phyloP scores from a whole-genome alignment of 2,797 vertebrate species.

The Oryzias dopingdopingensis region DNA sequence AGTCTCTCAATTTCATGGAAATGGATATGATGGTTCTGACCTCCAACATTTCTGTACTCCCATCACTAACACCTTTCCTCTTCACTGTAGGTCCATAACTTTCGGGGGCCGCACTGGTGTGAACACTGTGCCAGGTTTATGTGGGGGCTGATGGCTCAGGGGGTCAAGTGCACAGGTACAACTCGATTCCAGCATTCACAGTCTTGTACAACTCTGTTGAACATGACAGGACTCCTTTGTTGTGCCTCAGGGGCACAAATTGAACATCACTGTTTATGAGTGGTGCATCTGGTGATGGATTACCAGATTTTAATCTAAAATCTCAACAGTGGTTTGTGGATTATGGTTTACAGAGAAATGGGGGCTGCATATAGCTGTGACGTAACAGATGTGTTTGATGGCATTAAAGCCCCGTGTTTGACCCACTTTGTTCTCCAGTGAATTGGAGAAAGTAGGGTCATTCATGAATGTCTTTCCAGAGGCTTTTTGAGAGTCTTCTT shows the following conservation, averaged over 20 bases:
- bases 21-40: slow-evolving; percentile 15
- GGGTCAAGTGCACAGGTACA: slow-evolving; percentile 98
- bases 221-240: slow-evolving; percentile 2
- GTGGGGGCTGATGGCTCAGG: slow-evolving; percentile 99
- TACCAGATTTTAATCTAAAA: slow-evolving; percentile 58
- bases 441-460: slow-evolving; percentile 14
- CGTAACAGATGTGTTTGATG: slow-evolving; percentile 40
- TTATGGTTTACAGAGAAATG: slow-evolving; percentile 58
- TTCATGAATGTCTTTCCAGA: slow-evolving; percentile 2
- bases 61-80: slow-evolving; percentile 40
- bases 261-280: slow-evolving; percentile 51
- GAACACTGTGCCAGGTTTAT: slow-evolving; percentile 99
- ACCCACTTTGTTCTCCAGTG: slow-evolving; percentile 32
- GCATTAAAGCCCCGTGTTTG: slow-evolving; percentile 18
- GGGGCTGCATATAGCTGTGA: slow-evolving; percentile 28
- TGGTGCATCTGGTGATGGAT: slow-evolving; percentile 61
- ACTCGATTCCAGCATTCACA: slow-evolving; percentile 7
- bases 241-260: slow-evolving; percentile 16
- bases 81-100: slow-evolving; percentile 91
- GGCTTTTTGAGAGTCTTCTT: neutral
- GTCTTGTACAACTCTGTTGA: slow-evolving; percentile 25
- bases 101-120: slow-evolving; percentile 98
- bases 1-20: slow-evolving; percentile 29
- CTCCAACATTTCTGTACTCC: slow-evolving; percentile 2
- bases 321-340: slow-evolving; percentile 55